Percentiles rank a stretch among this genome's conserved stretches.
phyloP scores from a whole-genome alignment of 2,797 vertebrate species.

The Toxotes lorentzi region DNA sequence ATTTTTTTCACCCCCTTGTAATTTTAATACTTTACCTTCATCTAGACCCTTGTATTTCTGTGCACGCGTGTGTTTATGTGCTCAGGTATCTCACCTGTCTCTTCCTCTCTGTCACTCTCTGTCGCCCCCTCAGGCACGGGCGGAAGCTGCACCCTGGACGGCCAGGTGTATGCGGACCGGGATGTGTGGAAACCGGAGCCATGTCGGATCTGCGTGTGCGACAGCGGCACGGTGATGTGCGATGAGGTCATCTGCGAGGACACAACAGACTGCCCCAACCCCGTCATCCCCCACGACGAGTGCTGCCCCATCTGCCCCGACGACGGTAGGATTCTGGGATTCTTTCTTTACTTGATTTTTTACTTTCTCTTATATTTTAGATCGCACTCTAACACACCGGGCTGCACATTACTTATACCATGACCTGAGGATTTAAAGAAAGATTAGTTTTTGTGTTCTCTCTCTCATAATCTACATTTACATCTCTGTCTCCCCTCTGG shows the following conservation, averaged over 20 bases:
- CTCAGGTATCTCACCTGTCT: conserved; percentile 48
- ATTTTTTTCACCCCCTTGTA: too few relatives aligned
- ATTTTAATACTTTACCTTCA: neutral
- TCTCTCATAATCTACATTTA: neutral
- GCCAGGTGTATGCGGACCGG: conserved; percentile 88
- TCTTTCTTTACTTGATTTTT: too few relatives aligned
- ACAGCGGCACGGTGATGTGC: conserved; percentile 91
- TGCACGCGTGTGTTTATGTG: neutral
- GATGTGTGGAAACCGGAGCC: conserved; percentile 94
- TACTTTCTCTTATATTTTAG: neutral
- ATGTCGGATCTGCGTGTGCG: conserved; percentile 95
- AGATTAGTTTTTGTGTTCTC: neutral
- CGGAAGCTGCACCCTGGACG: conserved; percentile 88
- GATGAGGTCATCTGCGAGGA: conserved; percentile 92
- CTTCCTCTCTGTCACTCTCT: conserved; percentile 14
- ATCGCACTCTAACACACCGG: neutral
- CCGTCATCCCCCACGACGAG: conserved; percentile 88
- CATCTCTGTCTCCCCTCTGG: neutral
- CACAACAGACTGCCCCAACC: conserved; percentile 87
- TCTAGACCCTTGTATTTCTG: neutral
- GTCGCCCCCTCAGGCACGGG: conserved; percentile 71
- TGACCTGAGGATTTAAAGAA: neutral
- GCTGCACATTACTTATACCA: neutral
- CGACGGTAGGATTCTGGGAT: conserved; percentile 69
- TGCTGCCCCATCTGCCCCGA: conserved; percentile 94